Percentiles rank a stretch among this genome's conserved stretches.
phyloP scores from a whole-genome alignment of 2,113 vertebrate genomes.

The Ptychochromis oligacanthus region DNA sequence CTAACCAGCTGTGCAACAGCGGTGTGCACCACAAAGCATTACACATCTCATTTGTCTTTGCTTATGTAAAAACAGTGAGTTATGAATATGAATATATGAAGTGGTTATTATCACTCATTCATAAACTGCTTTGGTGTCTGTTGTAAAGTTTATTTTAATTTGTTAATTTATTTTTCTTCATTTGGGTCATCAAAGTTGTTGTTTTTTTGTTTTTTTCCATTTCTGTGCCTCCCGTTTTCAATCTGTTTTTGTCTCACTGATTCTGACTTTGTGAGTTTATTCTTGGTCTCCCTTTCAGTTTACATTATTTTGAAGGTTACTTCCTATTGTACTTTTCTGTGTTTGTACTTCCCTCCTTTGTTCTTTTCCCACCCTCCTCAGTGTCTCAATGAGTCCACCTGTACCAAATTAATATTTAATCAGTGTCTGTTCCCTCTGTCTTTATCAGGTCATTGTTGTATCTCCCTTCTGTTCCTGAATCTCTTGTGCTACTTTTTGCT shows the following conservation, averaged over 20 bases:
- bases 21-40: neutral
- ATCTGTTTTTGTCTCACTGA: neutral
- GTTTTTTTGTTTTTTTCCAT: neutral
- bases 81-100: neutral
- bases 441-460: neutral
- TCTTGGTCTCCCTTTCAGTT: neutral
- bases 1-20: neutral
- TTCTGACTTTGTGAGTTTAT: neutral
- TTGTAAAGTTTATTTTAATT: neutral
- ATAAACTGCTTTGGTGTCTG: neutral
- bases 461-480: rapidly evolving
- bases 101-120: neutral
- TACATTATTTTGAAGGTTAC: too few species aligned
- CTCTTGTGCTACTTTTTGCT: neutral
- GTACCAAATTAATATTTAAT: neutral
- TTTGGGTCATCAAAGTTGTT: neutral
- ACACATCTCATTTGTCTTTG: neutral
- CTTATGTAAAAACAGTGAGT: neutral
- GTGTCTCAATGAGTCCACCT: neutral
- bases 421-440: rapidly evolving
- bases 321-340: too few species aligned
- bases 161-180: rapidly evolving
- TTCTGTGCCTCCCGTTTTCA: neutral
- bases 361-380: too few species aligned
- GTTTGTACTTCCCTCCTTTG: neutral